phyloP scores from a whole-genome alignment of 2,113 vertebrate genomes.

The Cyphomyrus plagiostoma region DNA sequence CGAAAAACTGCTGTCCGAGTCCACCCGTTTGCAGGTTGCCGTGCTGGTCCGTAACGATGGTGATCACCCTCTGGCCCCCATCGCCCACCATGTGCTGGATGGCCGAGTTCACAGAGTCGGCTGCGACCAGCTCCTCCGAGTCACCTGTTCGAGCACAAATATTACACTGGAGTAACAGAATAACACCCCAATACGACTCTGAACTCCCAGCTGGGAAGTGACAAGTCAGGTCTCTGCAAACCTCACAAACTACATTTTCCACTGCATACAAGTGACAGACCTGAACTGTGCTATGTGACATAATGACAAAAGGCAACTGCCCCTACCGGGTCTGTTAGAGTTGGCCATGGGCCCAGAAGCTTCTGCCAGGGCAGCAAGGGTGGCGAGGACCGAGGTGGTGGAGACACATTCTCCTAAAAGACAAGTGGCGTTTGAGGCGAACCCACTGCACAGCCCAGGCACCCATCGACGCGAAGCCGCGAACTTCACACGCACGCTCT shows the following conservation, averaged over 20 bases:
- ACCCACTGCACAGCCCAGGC: neutral
- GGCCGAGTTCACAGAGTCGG: conserved; percentile 56
- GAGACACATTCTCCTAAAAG: conserved; percentile 27
- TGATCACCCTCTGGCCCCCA: conserved; percentile 74
- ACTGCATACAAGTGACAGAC: neutral
- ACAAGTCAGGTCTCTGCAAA: neutral
- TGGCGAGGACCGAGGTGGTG: conserved; percentile 50
- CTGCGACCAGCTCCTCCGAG: conserved; percentile 61
- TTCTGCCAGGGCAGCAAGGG: conserved; percentile 50
- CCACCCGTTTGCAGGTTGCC: conserved; percentile 65
- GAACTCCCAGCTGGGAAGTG: neutral
- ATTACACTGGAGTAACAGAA: neutral
- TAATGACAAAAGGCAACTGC: neutral
- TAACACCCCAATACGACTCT: neutral
- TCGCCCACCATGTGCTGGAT: conserved; percentile 66
- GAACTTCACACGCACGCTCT: neutral
- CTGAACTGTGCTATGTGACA: neutral
- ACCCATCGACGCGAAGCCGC: neutral
- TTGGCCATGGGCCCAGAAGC: conserved; percentile 37
- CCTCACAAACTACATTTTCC: neutral
- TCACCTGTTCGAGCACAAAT: conserved; percentile 40
- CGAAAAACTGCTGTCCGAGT: conserved; percentile 71
- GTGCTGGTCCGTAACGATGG: conserved; percentile 77
- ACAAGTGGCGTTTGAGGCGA: neutral
- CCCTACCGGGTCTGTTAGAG: conserved; percentile 20